Evolutionary conservation across 1,140 invertebrate species (phyloP), one percentile per base, ranked within the genome.

Genomic region (Heliconius himera): DNA sequence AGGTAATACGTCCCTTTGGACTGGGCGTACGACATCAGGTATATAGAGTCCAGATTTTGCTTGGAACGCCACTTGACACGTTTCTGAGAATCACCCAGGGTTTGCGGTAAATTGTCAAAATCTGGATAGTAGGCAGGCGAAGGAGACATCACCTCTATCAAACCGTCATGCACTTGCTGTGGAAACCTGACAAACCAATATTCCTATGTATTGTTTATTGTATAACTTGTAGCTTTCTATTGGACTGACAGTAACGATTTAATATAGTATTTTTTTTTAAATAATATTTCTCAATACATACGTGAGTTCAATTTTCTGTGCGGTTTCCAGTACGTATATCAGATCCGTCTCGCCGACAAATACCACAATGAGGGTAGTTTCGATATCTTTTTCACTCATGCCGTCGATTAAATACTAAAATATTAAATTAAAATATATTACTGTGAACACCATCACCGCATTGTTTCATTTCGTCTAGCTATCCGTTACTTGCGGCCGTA

Each of bases 31-130:
- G 99, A 97, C 99, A 99, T 99, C 1, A 99, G 95, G 92, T 98
- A 99, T 8, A 98, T 97, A 93, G 98, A 99, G 91, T 99, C 99
- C 70, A 99, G 95, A 93, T 99, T 99, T 93, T 99, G 99, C 90
- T 99, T 99, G 2, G 98, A 98, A 72, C 99, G 95, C 99, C 99
- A 99, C 83, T 97, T 96, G 0, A 99, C 98, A 38, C 99, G 95
- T 87, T 99, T 98, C 79, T 96, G 95, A 5, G 98, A 96, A 93
- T 99, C 99, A 0, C 98, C 98, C 5, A 99, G 95, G 1, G 98
- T 99, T 33, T 96, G 95, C 20, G 96, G 96, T 38, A 99, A 86
- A 56, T 96, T 96, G 49, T 97, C 95, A 76, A 99, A 96, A 91
- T 99, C 96, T 0, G 99, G 99, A 94, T 99, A 99, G 89, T 98